Evolutionary conservation across 2,113 vertebrate species (phyloP), one percentile per base, ranked within the genome.

Genomic region (Crocuta crocuta): DNA sequence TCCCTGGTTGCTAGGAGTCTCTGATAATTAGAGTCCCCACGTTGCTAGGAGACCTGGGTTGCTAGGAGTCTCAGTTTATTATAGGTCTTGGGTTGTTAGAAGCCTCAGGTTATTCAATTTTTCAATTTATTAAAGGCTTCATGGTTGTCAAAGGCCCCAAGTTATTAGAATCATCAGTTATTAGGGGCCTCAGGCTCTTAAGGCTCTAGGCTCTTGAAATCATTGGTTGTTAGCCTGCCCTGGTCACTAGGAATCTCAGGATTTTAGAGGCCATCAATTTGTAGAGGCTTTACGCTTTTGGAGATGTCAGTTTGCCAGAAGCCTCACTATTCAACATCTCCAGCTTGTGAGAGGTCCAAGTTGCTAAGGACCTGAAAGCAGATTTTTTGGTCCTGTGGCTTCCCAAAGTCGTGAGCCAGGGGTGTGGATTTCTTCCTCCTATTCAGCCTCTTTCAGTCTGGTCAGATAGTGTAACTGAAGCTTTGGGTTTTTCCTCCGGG

Each of bases 1-100:
- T 96, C 26, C 31, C 43, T 48, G 55, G 97, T 98, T 98, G 97
- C 98, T 97, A 97, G 91, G 97, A 97, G 45, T 95, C 92, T 71
- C 84, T 96, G 94, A 95, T 92, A 94, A 97, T 96, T 92, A 95
- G 93, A 97, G 87, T 95, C 90, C 93, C n/a, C 7, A 58, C 65
- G 95, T 98, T 98, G 97, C 97, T 97, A 98, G 97, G 98, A 26
- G 88, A 98, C 94, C 70, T 87, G 76, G 88, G 97, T 97, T 98
- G 91, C 95, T 94, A 98, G 97, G 98, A 95, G 66, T 94, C 94
- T 95, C 83, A 84, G 92, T 97, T 97, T 97, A 98, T 97, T 96
- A 92, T 95, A 96, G 83, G 94, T 90, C 97, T 96, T 85, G 70
- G 78, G 88, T 92, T 84, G 94, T 94, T 94, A 96, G 76, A 97